Evolutionary conservation across 2,113 vertebrate species (phyloP).

Genomic region (Parotia lawesii): DNA sequence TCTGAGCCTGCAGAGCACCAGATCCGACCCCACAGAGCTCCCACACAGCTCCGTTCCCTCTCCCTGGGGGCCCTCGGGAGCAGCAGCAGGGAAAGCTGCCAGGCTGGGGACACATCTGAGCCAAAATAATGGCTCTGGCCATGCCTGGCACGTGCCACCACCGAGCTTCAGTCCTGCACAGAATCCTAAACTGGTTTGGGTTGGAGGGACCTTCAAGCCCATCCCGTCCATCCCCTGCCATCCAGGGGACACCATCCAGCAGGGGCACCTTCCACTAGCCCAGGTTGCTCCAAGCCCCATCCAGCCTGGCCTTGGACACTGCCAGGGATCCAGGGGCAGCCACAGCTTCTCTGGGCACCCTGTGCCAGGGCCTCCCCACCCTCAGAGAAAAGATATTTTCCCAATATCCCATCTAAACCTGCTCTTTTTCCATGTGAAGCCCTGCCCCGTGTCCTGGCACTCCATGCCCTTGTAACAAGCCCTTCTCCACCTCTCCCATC

Average conservation of each 20-base stretch:
- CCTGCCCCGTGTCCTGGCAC: background rate
- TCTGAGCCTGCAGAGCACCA: background rate
- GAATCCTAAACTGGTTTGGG: background rate
- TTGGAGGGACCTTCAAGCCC: fast-evolving
- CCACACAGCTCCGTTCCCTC: background rate
- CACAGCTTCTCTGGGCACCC: background rate
- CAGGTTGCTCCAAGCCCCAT: background rate
- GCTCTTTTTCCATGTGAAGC: fast-evolving
- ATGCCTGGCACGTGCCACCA: fast-evolving
- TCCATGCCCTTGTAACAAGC: background rate
- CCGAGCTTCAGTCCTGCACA: background rate
- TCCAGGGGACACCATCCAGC: background rate
- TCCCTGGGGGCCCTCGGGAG: background rate
- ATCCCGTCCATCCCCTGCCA: background rate
- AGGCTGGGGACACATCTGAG: background rate
- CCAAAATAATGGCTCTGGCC: background rate
- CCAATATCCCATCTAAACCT: background rate
- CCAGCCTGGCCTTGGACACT: background rate
- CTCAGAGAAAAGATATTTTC: background rate
- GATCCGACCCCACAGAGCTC: background rate
- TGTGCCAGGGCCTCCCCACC: background rate
- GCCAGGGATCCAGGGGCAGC: background rate
- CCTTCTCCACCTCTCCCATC: background rate
- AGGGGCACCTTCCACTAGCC: background rate
- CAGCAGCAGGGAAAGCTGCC: background rate